Conservation (phyloP, 2,888 invertebrate genomes). For the Plagodis pulveraria region DNA sequence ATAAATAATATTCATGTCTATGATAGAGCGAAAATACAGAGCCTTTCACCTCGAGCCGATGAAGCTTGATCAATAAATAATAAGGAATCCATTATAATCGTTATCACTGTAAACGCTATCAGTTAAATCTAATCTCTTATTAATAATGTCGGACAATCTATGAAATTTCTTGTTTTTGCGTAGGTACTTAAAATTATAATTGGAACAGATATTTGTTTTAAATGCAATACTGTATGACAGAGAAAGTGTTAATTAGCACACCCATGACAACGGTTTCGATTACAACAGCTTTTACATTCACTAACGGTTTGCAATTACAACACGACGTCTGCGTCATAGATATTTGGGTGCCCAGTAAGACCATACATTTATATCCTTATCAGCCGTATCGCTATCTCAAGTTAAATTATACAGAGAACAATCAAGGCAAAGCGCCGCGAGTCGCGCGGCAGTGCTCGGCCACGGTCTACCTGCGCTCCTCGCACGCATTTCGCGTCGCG, state of each 20-base stretch:
- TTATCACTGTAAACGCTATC: conserved; percentile 51
- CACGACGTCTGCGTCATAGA: conserved; percentile 19
- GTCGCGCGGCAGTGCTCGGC: conserved; percentile 63
- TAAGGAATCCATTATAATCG: conserved; percentile 34
- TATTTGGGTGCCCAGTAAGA: conserved; percentile 49
- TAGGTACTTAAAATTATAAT: not conserved
- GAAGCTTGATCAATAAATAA: conserved; percentile 47
- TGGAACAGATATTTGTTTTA: conserved; percentile 1
- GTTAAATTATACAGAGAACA: conserved; percentile 75
- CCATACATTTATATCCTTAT: conserved; percentile 59
- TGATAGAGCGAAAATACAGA: conserved; percentile 16
- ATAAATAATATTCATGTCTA: conserved; percentile 32
- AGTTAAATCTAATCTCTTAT: conserved; percentile 55
- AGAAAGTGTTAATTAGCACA: conserved; percentile 19
- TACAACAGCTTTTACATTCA: conserved; percentile 13
- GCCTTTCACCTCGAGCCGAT: conserved; percentile 35
- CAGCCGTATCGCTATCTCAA: conserved; percentile 81
- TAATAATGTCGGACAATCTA: conserved; percentile 38
- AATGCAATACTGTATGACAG: not conserved
- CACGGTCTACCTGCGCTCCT: conserved; percentile 66
- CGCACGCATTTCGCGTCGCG: conserved; percentile 54
- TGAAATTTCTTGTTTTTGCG: conserved; percentile 6
- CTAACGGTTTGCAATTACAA: conserved; percentile 17
- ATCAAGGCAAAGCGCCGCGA: conserved; percentile 59
- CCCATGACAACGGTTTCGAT: conserved; percentile 2